A percentile compares a stretch with the other conserved stretches of the same genome.
These are phyloP conservation scores for Monopis laevigella DNA, from an alignment of 2,888 invertebrate species.

Conservation along the genomic window DNA sequence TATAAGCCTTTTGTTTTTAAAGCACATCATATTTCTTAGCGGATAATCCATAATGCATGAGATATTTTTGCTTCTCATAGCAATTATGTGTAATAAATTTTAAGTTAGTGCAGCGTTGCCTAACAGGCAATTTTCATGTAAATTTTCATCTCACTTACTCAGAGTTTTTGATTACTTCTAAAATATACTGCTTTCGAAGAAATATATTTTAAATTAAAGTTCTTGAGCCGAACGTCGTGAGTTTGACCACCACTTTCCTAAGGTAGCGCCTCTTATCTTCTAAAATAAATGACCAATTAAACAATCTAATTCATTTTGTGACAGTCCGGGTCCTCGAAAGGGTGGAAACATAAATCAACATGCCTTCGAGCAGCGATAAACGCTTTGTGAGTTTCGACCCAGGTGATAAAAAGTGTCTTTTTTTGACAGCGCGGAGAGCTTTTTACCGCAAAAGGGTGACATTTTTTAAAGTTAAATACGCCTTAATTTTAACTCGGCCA, in stretches of 20 bases:
- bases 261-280: constrained; percentile 45
- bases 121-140: constrained; percentile 10
- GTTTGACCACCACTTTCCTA: constrained; percentile 35
- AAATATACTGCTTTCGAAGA: too few species aligned
- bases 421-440: constrained; percentile 47
- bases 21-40: constrained; percentile 45
- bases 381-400: constrained; percentile 63
- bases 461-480: constrained; percentile 58
- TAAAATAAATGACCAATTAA: constrained; percentile 65
- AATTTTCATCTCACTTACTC: constrained; percentile 7
- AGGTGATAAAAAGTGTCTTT: constrained; percentile 60
- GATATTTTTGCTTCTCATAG: constrained; percentile 43
- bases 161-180: too few species aligned
- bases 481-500: constrained; percentile 57
- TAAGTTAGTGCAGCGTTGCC: constrained; percentile 24
- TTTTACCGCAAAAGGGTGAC: constrained; percentile 47
- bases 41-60: constrained; percentile 59
- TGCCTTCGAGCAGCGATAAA: constrained; percentile 61
- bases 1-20: constrained; percentile 56
- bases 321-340: constrained; percentile 36
- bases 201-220: too few species aligned
- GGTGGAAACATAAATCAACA: constrained; percentile 65
- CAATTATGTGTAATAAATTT: constrained; percentile 64
- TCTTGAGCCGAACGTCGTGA: too few species aligned
- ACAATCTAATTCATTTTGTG: constrained; percentile 60